A percentile compares a stretch with the other conserved stretches of the same genome.
phyloP scores from a whole-genome alignment of 2,888 invertebrate genomes.

The Xestia c-nigrum region DNA sequence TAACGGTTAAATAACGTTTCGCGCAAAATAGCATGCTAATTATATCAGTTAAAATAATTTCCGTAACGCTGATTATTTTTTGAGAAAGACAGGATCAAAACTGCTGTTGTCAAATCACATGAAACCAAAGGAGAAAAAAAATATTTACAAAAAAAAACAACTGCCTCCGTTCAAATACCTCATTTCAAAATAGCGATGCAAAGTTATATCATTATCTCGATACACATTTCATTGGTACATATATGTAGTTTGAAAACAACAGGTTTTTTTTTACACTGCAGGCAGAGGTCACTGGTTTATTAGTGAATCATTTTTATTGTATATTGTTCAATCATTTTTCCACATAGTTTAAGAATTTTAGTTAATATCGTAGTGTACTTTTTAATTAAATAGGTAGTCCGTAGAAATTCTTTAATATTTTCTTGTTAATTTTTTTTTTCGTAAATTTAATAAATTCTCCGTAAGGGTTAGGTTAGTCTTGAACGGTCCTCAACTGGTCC shows the following conservation, averaged over 20 bases:
- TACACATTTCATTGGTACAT: conserved; percentile 33
- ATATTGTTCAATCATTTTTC: conserved; percentile 90
- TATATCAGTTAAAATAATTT: conserved; percentile 31
- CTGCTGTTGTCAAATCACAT: conserved; percentile 67
- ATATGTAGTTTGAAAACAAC: conserved; percentile 68
- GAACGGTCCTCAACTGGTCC: conserved; percentile 84
- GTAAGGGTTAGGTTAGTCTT: conserved; percentile 87
- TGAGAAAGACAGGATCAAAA: conserved; percentile 52
- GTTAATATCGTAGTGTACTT: conserved; percentile 88
- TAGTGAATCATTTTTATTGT: conserved; percentile 90
- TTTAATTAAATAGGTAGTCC: conserved; percentile 88
- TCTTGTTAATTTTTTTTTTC: conserved; percentile 89
- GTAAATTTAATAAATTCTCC: conserved; percentile 85
- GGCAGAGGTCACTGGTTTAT: conserved; percentile 84
- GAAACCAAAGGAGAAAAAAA: conserved; percentile 46
- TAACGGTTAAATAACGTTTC: conserved; percentile 16
- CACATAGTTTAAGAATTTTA: conserved; percentile 89
- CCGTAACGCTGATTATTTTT: conserved; percentile 70
- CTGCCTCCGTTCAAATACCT: conserved; percentile 81
- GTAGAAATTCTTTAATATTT: conserved; percentile 88
- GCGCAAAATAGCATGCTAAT: conserved; percentile 10
- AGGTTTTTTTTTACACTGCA: conserved; percentile 61
- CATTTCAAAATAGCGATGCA: conserved; percentile 75
- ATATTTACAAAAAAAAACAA: conserved; percentile 52
- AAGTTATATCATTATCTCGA: conserved; percentile 61